These are phyloP conservation scores for Dunckerocampus dactyliophorus DNA, from an alignment of 2,113 vertebrate species.

Conservation along the genomic window DNA sequence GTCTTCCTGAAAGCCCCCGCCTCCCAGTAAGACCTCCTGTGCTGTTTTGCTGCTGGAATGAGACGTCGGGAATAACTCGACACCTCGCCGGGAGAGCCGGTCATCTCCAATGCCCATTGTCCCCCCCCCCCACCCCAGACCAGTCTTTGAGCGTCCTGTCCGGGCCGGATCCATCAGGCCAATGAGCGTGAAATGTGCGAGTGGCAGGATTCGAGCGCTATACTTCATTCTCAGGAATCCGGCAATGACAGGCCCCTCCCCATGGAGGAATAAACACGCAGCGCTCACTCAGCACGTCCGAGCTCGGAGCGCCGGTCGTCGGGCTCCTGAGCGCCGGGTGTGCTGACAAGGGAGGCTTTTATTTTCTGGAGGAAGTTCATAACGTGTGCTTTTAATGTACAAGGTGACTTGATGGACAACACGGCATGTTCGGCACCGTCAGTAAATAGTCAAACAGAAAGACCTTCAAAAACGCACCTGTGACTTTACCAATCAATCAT, in stretches of 20 bases:
- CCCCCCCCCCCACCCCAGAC: neutral
- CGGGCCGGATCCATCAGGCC: neutral
- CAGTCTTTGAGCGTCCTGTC: neutral
- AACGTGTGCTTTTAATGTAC: too few species aligned
- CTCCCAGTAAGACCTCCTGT: neutral
- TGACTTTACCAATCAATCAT: too few species aligned
- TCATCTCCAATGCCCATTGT: neutral
- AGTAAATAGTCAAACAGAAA: too few species aligned
- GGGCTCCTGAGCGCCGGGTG: too few species aligned
- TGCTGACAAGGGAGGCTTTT: too few species aligned
- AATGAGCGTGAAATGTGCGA: neutral
- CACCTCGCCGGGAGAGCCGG: neutral
- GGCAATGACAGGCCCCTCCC: constrained; percentile 12
- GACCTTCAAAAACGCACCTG: too few species aligned
- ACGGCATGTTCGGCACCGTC: too few species aligned
- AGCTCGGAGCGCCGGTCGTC: neutral
- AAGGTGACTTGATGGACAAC: too few species aligned
- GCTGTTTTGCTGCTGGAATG: neutral
- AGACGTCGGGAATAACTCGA: neutral
- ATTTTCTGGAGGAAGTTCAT: neutral
- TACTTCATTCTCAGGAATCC: constrained; percentile 7
- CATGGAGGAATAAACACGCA: neutral
- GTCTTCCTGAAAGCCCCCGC: neutral
- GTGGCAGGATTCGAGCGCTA: neutral
- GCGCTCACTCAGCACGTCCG: constrained; percentile 4